Evolutionary conservation across 2,797 vertebrate genomes (phyloP), one percentile per base, ranked within the genome.

Genomic region (Paramormyrops hopkinsi): DNA sequence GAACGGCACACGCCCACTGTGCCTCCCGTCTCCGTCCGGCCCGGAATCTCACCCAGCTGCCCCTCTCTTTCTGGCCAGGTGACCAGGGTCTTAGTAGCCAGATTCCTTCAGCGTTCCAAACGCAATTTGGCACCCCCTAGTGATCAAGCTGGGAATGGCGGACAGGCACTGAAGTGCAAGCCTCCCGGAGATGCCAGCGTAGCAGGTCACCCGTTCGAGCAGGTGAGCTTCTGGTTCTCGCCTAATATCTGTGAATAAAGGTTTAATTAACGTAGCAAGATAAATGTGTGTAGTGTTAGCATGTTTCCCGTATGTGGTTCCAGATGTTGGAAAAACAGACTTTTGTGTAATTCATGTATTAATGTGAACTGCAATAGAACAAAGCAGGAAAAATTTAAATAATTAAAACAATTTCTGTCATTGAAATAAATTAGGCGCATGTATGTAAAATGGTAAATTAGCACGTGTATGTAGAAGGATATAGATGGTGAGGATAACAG

Each of bases 81-180:
- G 89, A 98, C 98, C 88, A 96, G 97, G 0, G 97, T 95, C 89
- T 93, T 99, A 90, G 95, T 99, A 93, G 97, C 98, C 91, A 96
- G 98, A 90, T 98, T 99, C 93, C 94, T 99, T 91, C 97, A 98
- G 92, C 96, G 98, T 88, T 99, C 98, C 90, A 98, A 96, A 91
- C 96, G 97, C 91, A 97, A 97, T 92, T 93, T 95, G 1, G 93
- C 93, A 0, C 93, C 94, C 0, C 92, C 96, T 0, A 22, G 88
- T 0, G 97, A 98, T 29, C 93, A 93, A 88, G 88, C 92, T 9
- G 96, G 95, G 89, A 95, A 88, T 91, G 92, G 93, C 53, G 93
- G 92, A 48, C 97, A 95, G 3, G 96, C 96, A 3, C 94, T 95
- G 59, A 99, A 99, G 92, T 97, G 93, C 65, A 94, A 93, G 89